Base-by-base conservation (phyloP, 2,888 invertebrate genomes). In the Harpagoxenus sublaevis region DNA sequence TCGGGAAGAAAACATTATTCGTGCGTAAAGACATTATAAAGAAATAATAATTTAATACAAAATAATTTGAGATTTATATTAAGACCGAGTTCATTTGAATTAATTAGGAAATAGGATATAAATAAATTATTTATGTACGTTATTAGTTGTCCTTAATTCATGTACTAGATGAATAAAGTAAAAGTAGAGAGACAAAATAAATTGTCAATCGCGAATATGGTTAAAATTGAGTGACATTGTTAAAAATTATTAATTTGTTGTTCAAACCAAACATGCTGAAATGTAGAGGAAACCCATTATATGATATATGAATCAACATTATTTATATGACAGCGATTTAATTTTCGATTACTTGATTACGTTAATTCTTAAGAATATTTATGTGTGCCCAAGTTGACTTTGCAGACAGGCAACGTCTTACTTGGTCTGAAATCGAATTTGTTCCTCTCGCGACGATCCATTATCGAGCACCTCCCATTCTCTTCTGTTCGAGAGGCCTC, bases 381-480 rank as follows among this genome's bases (percentile, higher is more conserved):
- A 28, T 31, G 10, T 68, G 9, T 31, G 28, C 9, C 5, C n/a
- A 81, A 71, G 35, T 23, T 71, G 35, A 71, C 45, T 57, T 79
- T 45, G 55, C 23, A n/a, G 48, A 18, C 35, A 45, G 28, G 60
- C 8, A 2, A 57, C 57, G 3, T 79, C 73, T 71, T 28, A 71
- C 60, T 70, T 55, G 83, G 83, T 77, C 77, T 86, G 79, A 92
- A 92, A 93, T 92, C 89, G 92, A 94, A 94, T 94, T 94, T 93
- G 92, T 93, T 93, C 91, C 88, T 87, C 86, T 87, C 86, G 86
- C 84, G 88, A 88, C 87, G 90, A 92, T 94, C 90, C 91, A 94
- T 94, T 94, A 94, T 93, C 93, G 92, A 85, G 86, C 63, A 81
- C 12, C 79, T 73, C 55, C 70, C 73, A 45, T 51, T 42, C 62